Conservation (phyloP, 1,140 invertebrate genomes). For the Tigriopus japonicus region DNA sequence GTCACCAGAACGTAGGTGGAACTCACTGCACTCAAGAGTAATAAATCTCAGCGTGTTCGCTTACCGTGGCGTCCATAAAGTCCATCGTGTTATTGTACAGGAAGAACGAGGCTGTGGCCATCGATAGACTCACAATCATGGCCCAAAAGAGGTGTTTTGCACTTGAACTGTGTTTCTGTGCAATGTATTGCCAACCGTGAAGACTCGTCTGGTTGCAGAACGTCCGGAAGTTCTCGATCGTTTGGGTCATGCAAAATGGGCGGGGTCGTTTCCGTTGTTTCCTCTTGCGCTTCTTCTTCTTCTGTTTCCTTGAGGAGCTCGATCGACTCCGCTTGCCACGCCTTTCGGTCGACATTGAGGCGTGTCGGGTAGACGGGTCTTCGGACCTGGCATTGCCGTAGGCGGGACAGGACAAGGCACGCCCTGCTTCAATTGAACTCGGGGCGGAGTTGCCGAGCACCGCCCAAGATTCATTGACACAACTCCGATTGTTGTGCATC, state of each 20-base stretch:
- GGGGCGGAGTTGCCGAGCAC: too few species aligned
- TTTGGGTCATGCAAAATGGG: neutral
- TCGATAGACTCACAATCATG: conserved; percentile 11
- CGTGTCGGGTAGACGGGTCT: too few species aligned
- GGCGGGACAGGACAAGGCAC: too few species aligned
- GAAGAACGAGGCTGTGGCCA: conserved; percentile 11
- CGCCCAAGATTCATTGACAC: too few species aligned
- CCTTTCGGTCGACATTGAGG: too few species aligned
- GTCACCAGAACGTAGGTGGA: too few species aligned
- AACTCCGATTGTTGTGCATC: too few species aligned
- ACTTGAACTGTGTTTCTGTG: conserved; percentile 9
- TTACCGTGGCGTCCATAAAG: conserved; percentile 14
- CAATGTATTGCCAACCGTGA: conserved; percentile 15
- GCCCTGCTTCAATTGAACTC: too few species aligned
- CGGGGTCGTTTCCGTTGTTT: neutral
- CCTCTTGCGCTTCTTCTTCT: neutral
- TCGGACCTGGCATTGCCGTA: too few species aligned
- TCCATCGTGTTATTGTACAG: conserved; percentile 15
- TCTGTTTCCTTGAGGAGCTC: too few species aligned
- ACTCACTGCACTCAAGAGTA: too few species aligned
- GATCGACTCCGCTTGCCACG: too few species aligned
- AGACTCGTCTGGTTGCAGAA: conserved; percentile 14
- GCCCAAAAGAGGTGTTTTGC: conserved; percentile 13
- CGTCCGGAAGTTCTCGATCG: conserved; percentile 3
- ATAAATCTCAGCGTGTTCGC: neutral